phyloP scores from a whole-genome alignment of 2,888 invertebrate genomes.

The Agrotis segetum region DNA sequence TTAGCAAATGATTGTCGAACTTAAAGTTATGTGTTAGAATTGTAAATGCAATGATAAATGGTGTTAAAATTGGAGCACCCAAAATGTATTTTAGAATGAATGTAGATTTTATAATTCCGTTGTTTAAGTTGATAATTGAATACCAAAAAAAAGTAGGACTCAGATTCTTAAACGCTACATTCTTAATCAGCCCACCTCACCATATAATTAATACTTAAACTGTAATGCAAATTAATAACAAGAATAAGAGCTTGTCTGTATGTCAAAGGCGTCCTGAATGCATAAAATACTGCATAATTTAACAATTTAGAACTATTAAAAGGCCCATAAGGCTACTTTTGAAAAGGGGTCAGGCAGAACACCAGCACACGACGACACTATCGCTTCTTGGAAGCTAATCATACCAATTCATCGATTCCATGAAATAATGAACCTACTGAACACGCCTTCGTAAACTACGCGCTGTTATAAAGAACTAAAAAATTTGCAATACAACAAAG shows the following conservation, averaged over 20 bases:
- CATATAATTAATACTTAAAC: slow-evolving; percentile 36
- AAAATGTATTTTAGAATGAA: slow-evolving; percentile 1
- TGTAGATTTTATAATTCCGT: neutral
- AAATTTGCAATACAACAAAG: slow-evolving; percentile 28
- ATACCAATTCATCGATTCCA: slow-evolving; percentile 69
- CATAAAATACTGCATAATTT: slow-evolving; percentile 72
- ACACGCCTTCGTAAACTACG: slow-evolving; percentile 9
- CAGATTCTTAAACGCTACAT: slow-evolving; percentile 7
- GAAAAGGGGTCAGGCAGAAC: slow-evolving; percentile 59
- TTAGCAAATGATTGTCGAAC: slow-evolving; percentile 21
- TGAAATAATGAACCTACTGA: slow-evolving; percentile 51
- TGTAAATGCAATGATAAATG: slow-evolving; percentile 40
- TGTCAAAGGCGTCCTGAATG: slow-evolving; percentile 70
- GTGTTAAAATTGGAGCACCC: slow-evolving; percentile 10
- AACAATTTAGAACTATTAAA: slow-evolving; percentile 76
- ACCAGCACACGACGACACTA: slow-evolving; percentile 41
- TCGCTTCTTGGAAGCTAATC: slow-evolving; percentile 67
- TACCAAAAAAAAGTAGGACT: neutral
- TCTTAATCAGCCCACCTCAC: slow-evolving; percentile 10
- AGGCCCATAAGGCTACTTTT: slow-evolving; percentile 64
- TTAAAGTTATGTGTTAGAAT: slow-evolving; percentile 17
- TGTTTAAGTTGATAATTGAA: neutral
- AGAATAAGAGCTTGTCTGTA: slow-evolving; percentile 43
- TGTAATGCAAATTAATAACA: slow-evolving; percentile 39
- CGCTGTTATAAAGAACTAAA: slow-evolving; percentile 8